Base-by-base conservation (phyloP, 2,797 vertebrate genomes). In the Rhabdophis nuchalis region DNA sequence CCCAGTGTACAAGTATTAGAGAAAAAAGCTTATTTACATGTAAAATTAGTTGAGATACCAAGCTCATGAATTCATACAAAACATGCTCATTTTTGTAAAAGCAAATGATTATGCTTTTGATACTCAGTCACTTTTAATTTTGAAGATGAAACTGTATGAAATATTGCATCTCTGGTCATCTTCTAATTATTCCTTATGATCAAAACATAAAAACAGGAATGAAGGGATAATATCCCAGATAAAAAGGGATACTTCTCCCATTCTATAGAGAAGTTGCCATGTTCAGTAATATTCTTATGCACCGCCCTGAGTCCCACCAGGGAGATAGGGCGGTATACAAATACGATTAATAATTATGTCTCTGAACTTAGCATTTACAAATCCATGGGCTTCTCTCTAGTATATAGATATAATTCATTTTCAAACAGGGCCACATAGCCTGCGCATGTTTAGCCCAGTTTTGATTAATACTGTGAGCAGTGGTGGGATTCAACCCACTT, bases 361-460 rank as follows among this genome's bases (percentile, higher is more conserved):
- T 89, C 36, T 3, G 16, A 12, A n/a, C 56, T 93, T 29, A 86
- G 29, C 3, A 68, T 54, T 64, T n/a, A 64, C 60, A 54, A 16
- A 14, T 77, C 41, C 25, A 41, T 27, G 6, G 16, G 14, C 77
- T 53, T n/a, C 18, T 94, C 92, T 91, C 88, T 95, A 94, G 32
- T 0, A 95, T 87, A 93, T 85, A 46, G 52, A 92, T 96, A 94
- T 94, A 94, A 95, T 87, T 93, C 29, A 8, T 27, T 41, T 92
- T 88, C 93, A 91, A 92, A 29, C 94, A 61, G 89, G 95, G 94
- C 87, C 93, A 94, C 91, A 94, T 82, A 46, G 20, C 86, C 89
- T 91, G 90, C 91, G 87, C 87, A 92, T 72, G 88, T 95, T 93
- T 93, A 96, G 94, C 91, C 95, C 93, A 94, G 95, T 97, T 96